These are phyloP conservation scores for Drosophila micromelanica DNA, from an alignment of 1,140 invertebrate genomes.

Conservation along the genomic window DNA sequence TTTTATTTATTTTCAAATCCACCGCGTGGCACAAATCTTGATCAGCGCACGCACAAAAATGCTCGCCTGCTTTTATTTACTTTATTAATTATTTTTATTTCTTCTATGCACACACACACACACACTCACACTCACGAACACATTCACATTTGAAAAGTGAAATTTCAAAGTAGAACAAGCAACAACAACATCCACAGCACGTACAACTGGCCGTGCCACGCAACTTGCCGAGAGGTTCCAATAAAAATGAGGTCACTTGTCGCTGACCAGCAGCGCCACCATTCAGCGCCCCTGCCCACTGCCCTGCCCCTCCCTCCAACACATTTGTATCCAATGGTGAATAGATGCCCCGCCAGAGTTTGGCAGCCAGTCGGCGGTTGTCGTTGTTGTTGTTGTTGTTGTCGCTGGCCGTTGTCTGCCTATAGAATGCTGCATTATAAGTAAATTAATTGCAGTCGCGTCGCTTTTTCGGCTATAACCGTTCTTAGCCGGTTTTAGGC, in stretches of 20 bases:
- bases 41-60: slow-evolving; percentile 44
- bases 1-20: not conserved
- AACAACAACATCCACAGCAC: slow-evolving; percentile 35
- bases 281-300: slow-evolving; percentile 1
- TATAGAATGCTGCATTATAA: slow-evolving; percentile 55
- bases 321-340: slow-evolving; percentile 37
- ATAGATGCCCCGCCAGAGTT: slow-evolving; percentile 68
- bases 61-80: slow-evolving; percentile 59
- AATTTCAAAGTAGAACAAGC: slow-evolving; percentile 77
- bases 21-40: slow-evolving; percentile 37
- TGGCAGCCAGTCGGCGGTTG: slow-evolving; percentile 26
- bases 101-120: slow-evolving; percentile 28
- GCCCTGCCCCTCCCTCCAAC: not conserved
- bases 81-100: slow-evolving; percentile 69
- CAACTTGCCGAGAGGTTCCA: slow-evolving; percentile 68
- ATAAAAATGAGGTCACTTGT: slow-evolving; percentile 79
- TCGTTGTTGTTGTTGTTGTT: slow-evolving; percentile 9
- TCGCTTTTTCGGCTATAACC: slow-evolving; percentile 57
- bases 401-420: slow-evolving; percentile 39
- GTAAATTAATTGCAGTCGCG: slow-evolving; percentile 79
- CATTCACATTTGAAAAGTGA: slow-evolving; percentile 70
- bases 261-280: slow-evolving; percentile 55
- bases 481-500: slow-evolving; percentile 68
- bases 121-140: slow-evolving; percentile 12
- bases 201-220: slow-evolving; percentile 49